Evolutionary conservation across 2,797 vertebrate species (phyloP), one percentile per base, ranked within the genome.

Genomic region (Crocidura indochinensis): DNA sequence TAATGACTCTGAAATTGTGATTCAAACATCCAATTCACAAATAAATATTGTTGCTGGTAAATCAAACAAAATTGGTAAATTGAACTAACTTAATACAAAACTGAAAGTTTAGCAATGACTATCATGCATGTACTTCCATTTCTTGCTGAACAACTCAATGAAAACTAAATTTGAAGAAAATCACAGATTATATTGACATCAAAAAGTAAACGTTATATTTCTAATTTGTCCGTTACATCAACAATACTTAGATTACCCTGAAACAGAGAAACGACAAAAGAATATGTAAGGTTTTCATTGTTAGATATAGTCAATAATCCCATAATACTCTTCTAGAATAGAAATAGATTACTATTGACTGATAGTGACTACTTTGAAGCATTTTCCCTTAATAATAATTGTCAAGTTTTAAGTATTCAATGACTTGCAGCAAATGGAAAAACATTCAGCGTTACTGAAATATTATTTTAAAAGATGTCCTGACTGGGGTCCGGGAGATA

Each of bases 51-150:
- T 27, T 87, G 84, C 80, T 47, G 29, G 6, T 82, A 87, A 84
- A 71, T 69, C 85, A 86, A 53, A 65, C 20, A 89, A 93, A 82
- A 60, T 27, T 78, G 38, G 29, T 77, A 83, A 89, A 71, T 44
- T 84, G 26, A 86, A 81, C 72, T 90, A 77, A 89, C 19, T 82
- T 87, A 53, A 72, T 53, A 51, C 17, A 94, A 78, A 94, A 91
- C 84, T 79, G 69, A 84, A 73, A 49, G 60, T 73, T 89, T 67
- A n/a, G 46, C 64, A 56, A 92, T 74, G 71, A 81, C 49, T 53
- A 67, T n/a, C 79, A 76, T 49, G 56, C 29, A 84, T 64, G 44
- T 47, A 51, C 26, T 92, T 81, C 20, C 19, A 77, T 90, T 77
- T 60, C 69, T 81, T 75, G 2, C 7, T n/a, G 8, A 87, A 88